Evolutionary conservation across 2,113 vertebrate genomes (phyloP).

Genomic region (Leptobrachium ailaonicum): DNA sequence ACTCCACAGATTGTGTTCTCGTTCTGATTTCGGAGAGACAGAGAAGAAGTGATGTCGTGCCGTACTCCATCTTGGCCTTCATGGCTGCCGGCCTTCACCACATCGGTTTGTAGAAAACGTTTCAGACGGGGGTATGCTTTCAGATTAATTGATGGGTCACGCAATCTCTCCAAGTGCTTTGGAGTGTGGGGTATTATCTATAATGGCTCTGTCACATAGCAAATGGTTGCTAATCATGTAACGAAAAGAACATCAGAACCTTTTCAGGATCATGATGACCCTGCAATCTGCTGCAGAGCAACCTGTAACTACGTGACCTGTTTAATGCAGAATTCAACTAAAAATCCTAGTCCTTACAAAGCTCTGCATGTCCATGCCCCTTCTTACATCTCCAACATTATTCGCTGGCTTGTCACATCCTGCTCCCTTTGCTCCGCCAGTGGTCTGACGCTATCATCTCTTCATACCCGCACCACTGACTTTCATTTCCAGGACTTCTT

Average conservation of each 20-base stretch:
- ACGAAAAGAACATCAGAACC: no score
- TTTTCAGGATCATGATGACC: neutral
- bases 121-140: neutral
- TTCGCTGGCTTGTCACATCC: no score
- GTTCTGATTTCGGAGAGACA: neutral
- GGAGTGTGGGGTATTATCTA: neutral
- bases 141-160: neutral
- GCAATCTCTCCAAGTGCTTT: neutral
- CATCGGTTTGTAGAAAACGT: neutral
- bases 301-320: neutral
- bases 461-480: no score
- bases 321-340: no score
- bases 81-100: neutral
- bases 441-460: no score
- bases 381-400: no score
- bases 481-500: no score
- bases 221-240: no score
- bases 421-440: no score
- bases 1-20: neutral
- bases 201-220: neutral
- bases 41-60: neutral
- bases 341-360: no score
- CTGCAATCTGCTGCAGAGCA: neutral
- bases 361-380: no score
- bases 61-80: neutral